Conservation (phyloP, 2,113 vertebrate species). For the Macrotis lagotis region DNA sequence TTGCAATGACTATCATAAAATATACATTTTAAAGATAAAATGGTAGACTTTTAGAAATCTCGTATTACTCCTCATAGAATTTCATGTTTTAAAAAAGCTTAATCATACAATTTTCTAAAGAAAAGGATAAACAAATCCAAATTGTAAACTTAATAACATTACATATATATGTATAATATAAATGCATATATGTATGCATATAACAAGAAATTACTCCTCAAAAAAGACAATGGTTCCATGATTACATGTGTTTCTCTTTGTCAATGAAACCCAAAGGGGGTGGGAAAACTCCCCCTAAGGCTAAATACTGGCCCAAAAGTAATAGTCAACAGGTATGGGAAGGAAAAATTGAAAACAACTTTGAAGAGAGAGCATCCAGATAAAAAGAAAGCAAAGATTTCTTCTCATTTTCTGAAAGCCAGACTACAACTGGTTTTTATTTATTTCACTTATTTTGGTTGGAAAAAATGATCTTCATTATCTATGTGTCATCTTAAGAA, state of each 20-base stretch:
- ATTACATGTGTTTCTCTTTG: background rate
- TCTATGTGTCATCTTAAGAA: background rate
- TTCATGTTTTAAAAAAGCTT: background rate
- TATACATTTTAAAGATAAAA: slow-evolving; percentile 31
- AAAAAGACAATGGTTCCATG: background rate
- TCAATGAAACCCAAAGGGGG: too few species aligned
- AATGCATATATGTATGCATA: background rate
- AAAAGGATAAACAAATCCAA: background rate
- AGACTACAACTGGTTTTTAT: background rate
- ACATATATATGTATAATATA: too few species aligned
- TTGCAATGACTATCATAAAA: slow-evolving; percentile 15
- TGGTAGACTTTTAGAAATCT: slow-evolving; percentile 2
- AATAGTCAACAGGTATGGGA: too few species aligned
- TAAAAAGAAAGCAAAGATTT: background rate
- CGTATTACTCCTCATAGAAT: background rate
- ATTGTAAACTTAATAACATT: background rate
- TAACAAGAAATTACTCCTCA: background rate
- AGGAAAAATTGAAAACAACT: too few species aligned
- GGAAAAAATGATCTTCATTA: background rate
- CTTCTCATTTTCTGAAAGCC: background rate
- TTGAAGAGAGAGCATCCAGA: background rate
- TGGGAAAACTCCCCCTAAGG: too few species aligned
- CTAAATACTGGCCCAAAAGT: too few species aligned
- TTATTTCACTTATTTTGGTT: background rate
- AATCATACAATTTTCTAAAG: background rate